Evolutionary conservation across 2,888 invertebrate genomes (phyloP), one percentile per base, ranked within the genome.

Genomic region (Lithophane socia): DNA sequence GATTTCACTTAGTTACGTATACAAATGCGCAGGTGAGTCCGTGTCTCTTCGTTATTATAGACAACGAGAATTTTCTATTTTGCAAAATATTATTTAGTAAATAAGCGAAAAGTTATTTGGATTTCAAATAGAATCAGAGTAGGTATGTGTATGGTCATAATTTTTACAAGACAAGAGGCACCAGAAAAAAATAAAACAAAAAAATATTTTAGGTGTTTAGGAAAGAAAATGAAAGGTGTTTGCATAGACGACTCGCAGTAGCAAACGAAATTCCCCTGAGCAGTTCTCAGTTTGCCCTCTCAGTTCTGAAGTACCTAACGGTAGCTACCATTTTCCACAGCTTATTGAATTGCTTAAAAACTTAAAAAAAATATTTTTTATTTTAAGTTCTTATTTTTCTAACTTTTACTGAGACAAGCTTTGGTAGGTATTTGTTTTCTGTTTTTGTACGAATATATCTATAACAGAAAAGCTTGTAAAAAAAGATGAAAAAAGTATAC

Each of bases 1-100:
- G 86, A 91, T 91, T 92, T 90, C 89, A 90, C 90, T 91, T 79
- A 71, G 21, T 42, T 84, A 82, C 67, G 54, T 86, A 74, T 71
- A 75, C 63, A 77, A 80, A 83, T 74, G 80, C 64, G 78, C 82
- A 84, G 83, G 77, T 84, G 77, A 73, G 65, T 64, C 69, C 61
- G 63, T 67, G 63, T 81, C 70, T 79, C 56, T 75, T 76, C 37
- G 37, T 68, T 71, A 80, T 71, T 58, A 74, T 66, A 61, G 24
- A 72, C 24, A 44, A 56, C 54, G 42, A 61, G 24, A 64, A 69
- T n/a, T 42, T 24, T 58, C 9, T 61, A 49, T n/a, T 8, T 65
- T 9, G 29, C 21, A n/a, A 18, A 61, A 44, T 24, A 0, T 54
- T 60, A 65, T 63, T 56, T 56, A 12, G 16, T 9, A 7, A 12